Conservation (phyloP, 2,113 vertebrate species). For the Uria aalge region DNA sequence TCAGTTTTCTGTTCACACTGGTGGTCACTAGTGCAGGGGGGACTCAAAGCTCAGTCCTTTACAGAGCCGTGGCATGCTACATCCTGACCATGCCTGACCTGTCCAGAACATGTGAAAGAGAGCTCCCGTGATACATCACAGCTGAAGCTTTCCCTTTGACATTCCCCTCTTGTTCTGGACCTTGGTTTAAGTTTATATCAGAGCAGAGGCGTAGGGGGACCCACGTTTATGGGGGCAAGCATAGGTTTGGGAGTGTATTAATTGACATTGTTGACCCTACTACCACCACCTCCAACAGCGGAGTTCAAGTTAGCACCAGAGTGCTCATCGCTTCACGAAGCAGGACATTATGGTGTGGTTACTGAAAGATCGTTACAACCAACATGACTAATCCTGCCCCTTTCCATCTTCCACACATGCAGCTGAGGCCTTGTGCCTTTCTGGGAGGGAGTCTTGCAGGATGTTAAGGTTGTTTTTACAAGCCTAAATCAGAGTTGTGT, state of each 20-base stretch:
- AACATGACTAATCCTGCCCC: neutral
- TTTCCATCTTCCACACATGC: neutral
- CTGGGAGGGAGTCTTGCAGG: neutral
- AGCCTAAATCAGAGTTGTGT: neutral
- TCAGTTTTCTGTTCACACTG: neutral
- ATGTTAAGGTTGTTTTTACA: neutral
- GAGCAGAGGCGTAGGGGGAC: neutral
- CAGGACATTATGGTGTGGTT: neutral
- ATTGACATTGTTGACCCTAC: neutral
- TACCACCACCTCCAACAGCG: neutral
- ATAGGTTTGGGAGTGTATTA: neutral
- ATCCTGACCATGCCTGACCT: neutral
- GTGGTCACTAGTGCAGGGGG: neutral
- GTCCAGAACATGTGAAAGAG: neutral
- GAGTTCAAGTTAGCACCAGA: neutral
- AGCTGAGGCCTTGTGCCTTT: neutral
- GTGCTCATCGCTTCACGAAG: neutral
- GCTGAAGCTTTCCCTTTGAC: neutral
- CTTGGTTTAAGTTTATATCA: neutral
- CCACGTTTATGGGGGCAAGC: neutral
- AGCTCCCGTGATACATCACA: neutral
- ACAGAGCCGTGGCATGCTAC: neutral
- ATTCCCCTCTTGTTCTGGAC: neutral
- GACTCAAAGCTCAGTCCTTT: neutral
- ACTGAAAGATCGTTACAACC: neutral